phyloP scores from a whole-genome alignment of 2,113 vertebrate species.

The Stegastes partitus region DNA sequence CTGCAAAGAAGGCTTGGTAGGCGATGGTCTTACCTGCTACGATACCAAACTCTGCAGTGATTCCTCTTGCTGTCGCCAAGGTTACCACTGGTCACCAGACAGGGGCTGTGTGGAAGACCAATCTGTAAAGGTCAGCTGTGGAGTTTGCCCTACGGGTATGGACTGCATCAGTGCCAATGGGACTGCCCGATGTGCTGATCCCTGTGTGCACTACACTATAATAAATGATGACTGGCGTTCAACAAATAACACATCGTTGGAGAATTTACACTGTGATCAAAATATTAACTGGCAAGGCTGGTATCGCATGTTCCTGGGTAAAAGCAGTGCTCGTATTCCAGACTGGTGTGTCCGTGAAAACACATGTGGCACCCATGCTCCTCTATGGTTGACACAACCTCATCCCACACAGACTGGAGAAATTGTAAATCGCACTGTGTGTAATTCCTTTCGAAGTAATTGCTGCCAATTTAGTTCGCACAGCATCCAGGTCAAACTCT shows the following conservation, averaged over 20 bases:
- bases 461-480: not conserved
- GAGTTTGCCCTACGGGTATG: constrained; percentile 44
- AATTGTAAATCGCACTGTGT: constrained; percentile 47
- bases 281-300: constrained; percentile 46
- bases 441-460: fast-evolving
- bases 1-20: constrained; percentile 74
- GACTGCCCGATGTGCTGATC: constrained; percentile 49
- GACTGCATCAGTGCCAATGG: constrained; percentile 56
- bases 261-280: constrained; percentile 4
- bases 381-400: constrained; percentile 46
- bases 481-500: constrained; percentile 69
- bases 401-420: constrained; percentile 54
- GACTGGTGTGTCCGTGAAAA: constrained; percentile 33
- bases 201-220: constrained; percentile 50
- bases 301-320: constrained; percentile 63
- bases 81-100: constrained; percentile 67
- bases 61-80: constrained; percentile 60
- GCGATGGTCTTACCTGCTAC: constrained; percentile 72
- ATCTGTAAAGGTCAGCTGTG: constrained; percentile 41
- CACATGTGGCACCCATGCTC: constrained; percentile 61
- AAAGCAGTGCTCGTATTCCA: constrained; percentile 57
- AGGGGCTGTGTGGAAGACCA: constrained; percentile 63
- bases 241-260: constrained; percentile 17
- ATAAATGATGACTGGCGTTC: constrained; percentile 71
- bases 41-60: constrained; percentile 6